phyloP scores from a whole-genome alignment of 2,888 invertebrate species.

The Sinopyrophorus schimmeli region DNA sequence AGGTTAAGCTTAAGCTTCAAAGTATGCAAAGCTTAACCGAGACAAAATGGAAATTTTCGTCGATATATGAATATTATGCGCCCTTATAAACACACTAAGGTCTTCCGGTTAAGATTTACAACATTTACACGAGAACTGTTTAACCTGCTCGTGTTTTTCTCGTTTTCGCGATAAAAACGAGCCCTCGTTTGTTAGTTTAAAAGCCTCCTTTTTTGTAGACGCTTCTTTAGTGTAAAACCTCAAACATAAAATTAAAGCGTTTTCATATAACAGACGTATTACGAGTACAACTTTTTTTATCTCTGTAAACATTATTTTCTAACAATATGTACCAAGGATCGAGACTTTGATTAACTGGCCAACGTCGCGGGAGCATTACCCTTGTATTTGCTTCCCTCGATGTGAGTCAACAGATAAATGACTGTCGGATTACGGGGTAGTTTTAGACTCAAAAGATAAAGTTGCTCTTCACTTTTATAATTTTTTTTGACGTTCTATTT shows the following conservation, averaged over 20 bases:
- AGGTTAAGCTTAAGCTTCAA: no score
- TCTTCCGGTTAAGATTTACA: constrained; percentile 12
- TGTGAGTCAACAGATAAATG: constrained; percentile 36
- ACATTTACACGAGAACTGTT: constrained; percentile 7
- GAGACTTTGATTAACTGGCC: constrained; percentile 27
- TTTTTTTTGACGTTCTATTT: no score
- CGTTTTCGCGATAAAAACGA: constrained; percentile 18
- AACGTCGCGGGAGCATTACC: constrained; percentile 18
- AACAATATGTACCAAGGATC: constrained; percentile 10
- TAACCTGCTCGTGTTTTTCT: constrained; percentile 9
- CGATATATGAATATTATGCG: constrained; percentile 12
- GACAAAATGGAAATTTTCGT: constrained; percentile 8
- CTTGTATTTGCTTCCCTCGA: constrained; percentile 16
- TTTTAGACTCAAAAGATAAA: constrained; percentile 1
- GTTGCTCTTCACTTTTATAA: no score
- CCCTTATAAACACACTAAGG: constrained; percentile 10
- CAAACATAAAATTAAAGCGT: constrained; percentile 4
- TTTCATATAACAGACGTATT: constrained; percentile 12
- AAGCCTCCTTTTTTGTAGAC: constrained; percentile 1
- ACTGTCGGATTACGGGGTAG: constrained; percentile 29
- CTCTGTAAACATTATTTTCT: constrained; percentile 14
- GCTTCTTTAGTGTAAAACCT: background rate
- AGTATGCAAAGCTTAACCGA: no score
- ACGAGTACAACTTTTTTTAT: constrained; percentile 1
- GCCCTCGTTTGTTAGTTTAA: constrained; percentile 15